Conservation (phyloP, 1,140 invertebrate genomes). For the Phocides pigmalion region DNA sequence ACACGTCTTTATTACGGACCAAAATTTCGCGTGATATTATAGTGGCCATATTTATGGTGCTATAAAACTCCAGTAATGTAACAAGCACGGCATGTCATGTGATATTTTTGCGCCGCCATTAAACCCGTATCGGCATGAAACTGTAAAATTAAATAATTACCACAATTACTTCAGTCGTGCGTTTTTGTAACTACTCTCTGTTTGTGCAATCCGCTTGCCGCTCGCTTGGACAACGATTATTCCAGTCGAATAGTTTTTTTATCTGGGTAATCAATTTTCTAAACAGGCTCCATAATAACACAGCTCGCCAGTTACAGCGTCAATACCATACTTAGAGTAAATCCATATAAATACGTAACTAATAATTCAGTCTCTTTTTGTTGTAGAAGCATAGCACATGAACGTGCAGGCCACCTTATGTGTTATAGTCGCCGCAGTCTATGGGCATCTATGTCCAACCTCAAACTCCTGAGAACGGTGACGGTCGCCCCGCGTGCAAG, state of each 20-base stretch:
- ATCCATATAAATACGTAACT: no score
- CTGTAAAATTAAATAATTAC: constrained; percentile 20
- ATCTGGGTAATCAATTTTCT: neutral
- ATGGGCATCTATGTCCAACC: no score
- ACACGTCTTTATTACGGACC: neutral
- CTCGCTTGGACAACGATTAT: constrained; percentile 1
- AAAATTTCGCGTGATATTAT: constrained; percentile 11
- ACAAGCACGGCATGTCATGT: constrained; percentile 15
- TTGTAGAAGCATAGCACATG: no score
- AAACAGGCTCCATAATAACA: neutral
- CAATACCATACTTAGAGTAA: no score
- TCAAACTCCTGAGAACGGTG: no score
- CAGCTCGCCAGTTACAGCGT: no score
- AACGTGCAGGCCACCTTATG: no score
- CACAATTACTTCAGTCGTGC: constrained; percentile 8
- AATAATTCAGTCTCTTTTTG: no score
- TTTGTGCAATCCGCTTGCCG: constrained; percentile 5
- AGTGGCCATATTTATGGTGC: constrained; percentile 3
- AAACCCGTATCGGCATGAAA: constrained; percentile 19
- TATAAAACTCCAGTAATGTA: constrained; percentile 4
- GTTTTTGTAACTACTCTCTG: constrained; percentile 10
- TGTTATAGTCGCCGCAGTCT: no score
- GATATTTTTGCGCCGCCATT: constrained; percentile 7
- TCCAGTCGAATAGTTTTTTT: no score
- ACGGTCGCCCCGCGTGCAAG: no score